Conservation (phyloP, 2,797 vertebrate species). For the Knipowitschia caucasica region DNA sequence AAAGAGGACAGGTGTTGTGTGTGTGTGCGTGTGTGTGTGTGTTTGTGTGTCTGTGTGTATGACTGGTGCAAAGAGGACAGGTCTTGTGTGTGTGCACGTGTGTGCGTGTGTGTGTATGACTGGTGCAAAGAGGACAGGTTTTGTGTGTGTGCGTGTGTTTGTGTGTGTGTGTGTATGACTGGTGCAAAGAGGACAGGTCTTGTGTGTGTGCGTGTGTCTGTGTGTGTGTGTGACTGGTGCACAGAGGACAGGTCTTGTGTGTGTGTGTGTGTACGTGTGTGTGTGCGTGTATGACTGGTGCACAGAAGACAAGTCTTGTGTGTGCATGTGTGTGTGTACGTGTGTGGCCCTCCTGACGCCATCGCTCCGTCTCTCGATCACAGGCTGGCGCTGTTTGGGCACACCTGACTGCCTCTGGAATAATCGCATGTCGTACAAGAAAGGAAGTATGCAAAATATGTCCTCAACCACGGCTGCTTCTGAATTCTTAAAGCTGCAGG, state of each 20-base stretch:
- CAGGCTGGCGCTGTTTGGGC: conserved; percentile 78
- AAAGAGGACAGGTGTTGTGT: too few relatives aligned
- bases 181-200: too few relatives aligned
- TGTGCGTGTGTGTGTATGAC: not conserved
- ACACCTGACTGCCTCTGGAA: conserved; percentile 78
- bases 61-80: too few relatives aligned
- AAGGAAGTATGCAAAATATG: not conserved
- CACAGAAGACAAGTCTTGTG: too few relatives aligned
- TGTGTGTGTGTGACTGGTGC: conserved; percentile 66
- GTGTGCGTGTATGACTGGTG: not conserved
- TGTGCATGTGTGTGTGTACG: conserved; percentile 30
- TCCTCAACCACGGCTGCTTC: not conserved
- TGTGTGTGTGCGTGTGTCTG: conserved; percentile 30
- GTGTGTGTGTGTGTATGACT: conserved; percentile 4
- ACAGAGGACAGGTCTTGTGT: conserved; percentile 18
- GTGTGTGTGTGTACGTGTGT: conserved; percentile 11
- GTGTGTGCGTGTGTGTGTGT: too few relatives aligned
- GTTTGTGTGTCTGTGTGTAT: too few relatives aligned
- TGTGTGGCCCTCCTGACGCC: conserved; percentile 80
- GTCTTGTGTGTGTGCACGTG: too few relatives aligned
- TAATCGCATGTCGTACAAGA: conserved; percentile 51
- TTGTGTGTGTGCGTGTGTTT: conserved; percentile 39
- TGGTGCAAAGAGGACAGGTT: conserved; percentile 5
- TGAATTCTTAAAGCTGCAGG: too few relatives aligned
- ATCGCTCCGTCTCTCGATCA: conserved; percentile 79